These are phyloP conservation scores for Campoplex nolae DNA, from an alignment of 2,888 invertebrate genomes.

Conservation along the genomic window DNA sequence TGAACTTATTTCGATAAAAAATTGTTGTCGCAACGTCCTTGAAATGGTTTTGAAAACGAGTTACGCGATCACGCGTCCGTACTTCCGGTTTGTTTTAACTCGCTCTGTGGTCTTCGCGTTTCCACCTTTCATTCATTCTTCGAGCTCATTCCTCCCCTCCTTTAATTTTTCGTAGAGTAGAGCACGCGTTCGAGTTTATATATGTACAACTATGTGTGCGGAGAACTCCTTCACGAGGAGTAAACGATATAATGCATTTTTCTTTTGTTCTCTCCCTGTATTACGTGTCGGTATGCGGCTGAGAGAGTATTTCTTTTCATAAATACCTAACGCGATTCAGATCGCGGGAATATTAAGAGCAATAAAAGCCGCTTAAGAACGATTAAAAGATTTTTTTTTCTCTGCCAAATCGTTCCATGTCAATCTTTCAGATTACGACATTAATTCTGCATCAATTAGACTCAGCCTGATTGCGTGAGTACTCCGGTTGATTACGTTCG, in stretches of 20 bases:
- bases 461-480: background rate
- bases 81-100: slow-evolving; percentile 72
- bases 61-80: slow-evolving; percentile 77
- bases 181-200: slow-evolving; percentile 44
- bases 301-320: slow-evolving; percentile 39
- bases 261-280: slow-evolving; percentile 16
- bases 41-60: slow-evolving; percentile 75
- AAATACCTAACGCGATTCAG: slow-evolving; percentile 31
- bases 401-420: background rate
- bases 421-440: background rate
- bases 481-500: background rate
- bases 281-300: slow-evolving; percentile 20
- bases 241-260: slow-evolving; percentile 36
- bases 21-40: slow-evolving; percentile 66
- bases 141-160: slow-evolving; percentile 50
- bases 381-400: background rate
- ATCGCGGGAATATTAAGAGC: slow-evolving; percentile 11
- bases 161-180: slow-evolving; percentile 46
- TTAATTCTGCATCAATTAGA: background rate
- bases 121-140: slow-evolving; percentile 67
- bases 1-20: background rate
- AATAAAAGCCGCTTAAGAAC: slow-evolving; percentile 4
- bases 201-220: slow-evolving; percentile 1
- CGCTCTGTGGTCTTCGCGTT: slow-evolving; percentile 45
- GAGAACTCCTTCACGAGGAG: slow-evolving; percentile 1